These are phyloP conservation scores for Cyanoramphus novaezelandiae DNA, from an alignment of 2,113 vertebrate genomes.

Conservation along the genomic window DNA sequence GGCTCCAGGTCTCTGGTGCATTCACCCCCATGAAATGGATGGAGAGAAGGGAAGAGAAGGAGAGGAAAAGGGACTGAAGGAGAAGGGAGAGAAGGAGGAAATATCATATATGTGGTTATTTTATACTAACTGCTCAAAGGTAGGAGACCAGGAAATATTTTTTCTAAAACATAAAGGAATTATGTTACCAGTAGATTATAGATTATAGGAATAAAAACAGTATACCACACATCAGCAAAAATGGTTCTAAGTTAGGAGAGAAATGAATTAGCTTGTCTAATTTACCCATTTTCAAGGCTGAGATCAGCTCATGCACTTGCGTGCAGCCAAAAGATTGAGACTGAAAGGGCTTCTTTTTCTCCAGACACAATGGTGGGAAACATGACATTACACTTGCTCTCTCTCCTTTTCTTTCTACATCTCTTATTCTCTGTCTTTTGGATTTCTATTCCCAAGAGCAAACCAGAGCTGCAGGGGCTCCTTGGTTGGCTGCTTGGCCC, in stretches of 20 bases:
- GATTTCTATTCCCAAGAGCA: background rate
- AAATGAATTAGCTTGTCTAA: background rate
- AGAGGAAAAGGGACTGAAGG: background rate
- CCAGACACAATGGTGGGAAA: background rate
- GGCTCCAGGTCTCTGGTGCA: fast-evolving
- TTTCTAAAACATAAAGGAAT: background rate
- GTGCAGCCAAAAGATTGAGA: background rate
- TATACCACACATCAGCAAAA: background rate
- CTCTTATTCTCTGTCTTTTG: background rate
- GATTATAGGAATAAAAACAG: background rate
- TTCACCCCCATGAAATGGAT: background rate
- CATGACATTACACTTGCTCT: background rate
- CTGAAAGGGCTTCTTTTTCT: background rate
- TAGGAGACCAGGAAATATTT: background rate
- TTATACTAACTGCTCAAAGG: background rate
- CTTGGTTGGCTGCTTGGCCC: background rate
- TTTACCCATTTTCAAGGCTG: background rate
- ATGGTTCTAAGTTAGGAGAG: background rate
- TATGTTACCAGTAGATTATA: background rate
- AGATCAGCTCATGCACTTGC: background rate
- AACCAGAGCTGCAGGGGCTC: background rate
- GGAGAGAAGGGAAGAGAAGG: background rate
- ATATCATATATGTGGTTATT: background rate
- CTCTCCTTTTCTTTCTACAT: background rate
- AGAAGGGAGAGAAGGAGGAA: background rate